These are phyloP conservation scores for Thysanoteuthis rhombus DNA, from an alignment of 2,888 invertebrate genomes.

Conservation along the genomic window DNA sequence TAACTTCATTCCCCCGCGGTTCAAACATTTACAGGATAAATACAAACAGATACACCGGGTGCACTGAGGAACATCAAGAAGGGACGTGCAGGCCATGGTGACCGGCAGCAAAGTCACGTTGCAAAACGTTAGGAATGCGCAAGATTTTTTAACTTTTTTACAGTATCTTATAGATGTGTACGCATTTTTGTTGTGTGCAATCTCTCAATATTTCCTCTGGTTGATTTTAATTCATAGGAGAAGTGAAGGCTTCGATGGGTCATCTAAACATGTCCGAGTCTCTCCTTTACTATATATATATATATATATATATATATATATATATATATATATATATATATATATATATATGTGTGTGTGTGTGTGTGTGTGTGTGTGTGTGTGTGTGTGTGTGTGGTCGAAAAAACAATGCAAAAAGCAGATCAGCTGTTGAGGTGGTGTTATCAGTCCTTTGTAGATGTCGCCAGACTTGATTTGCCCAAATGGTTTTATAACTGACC, in stretches of 20 bases:
- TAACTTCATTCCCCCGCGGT: neutral
- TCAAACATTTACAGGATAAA: neutral
- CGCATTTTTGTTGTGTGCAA: neutral
- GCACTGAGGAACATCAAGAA: neutral
- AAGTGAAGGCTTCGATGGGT: neutral
- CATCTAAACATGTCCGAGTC: neutral
- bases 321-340: no score
- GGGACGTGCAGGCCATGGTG: neutral
- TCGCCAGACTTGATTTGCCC: no score
- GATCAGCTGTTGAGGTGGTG: no score
- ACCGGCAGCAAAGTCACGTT: neutral
- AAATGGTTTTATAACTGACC: no score
- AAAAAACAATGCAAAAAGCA: no score
- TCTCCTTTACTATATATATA: no score
- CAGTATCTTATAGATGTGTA: neutral
- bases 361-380: no score
- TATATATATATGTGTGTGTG: no score
- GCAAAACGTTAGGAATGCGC: neutral
- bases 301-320: no score
- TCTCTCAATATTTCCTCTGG: neutral
- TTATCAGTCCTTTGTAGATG: no score
- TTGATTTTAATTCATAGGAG: neutral
- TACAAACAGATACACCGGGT: neutral
- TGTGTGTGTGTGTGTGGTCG: no score
- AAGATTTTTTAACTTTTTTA: neutral